Evolutionary conservation across 2,113 vertebrate species (phyloP).

Genomic region (Oreochromis spilurus): DNA sequence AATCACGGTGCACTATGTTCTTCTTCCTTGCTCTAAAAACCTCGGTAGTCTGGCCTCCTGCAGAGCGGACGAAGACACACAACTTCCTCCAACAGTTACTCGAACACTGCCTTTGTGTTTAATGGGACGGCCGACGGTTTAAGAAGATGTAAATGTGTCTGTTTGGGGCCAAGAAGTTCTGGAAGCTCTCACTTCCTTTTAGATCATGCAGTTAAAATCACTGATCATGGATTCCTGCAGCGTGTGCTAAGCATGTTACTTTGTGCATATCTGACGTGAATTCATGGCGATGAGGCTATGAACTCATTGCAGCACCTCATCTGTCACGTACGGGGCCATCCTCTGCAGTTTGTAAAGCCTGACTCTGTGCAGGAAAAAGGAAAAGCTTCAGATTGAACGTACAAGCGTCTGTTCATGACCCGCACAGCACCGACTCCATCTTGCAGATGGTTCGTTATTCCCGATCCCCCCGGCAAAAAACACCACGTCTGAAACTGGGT

Average conservation of each 20-base stretch:
- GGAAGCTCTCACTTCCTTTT: background rate
- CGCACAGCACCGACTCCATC: background rate
- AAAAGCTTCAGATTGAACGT: background rate
- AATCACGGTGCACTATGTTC: background rate
- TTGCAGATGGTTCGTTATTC: background rate
- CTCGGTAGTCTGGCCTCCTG: background rate
- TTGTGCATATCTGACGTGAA: background rate
- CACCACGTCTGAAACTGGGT: background rate
- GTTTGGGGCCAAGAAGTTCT: background rate
- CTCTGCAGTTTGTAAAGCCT: background rate
- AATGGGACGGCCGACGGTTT: background rate
- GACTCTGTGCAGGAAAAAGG: background rate
- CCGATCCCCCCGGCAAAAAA: background rate
- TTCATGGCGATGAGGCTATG: background rate
- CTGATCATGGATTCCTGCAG: background rate
- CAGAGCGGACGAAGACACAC: accelerated
- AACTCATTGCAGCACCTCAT: background rate
- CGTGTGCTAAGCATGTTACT: background rate
- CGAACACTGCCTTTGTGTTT: background rate
- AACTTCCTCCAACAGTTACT: accelerated
- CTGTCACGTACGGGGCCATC: no score
- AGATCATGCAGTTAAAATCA: background rate
- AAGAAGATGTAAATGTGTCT: background rate
- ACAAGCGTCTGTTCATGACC: background rate
- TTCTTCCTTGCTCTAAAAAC: background rate